phyloP scores from a whole-genome alignment of 2,797 vertebrate genomes.

The Babyrousa celebensis region DNA sequence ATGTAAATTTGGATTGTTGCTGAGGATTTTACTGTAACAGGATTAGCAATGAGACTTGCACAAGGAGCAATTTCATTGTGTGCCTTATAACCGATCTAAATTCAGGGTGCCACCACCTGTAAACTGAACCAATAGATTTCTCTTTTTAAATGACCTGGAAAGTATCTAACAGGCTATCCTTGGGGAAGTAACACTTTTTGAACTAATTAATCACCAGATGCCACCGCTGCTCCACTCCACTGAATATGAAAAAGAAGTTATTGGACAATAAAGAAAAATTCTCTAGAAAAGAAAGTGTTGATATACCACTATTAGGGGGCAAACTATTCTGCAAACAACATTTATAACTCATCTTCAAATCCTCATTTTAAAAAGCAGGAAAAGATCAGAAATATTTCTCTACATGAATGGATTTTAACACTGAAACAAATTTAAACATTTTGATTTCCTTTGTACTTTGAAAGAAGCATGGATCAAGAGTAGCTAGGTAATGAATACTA shows the following conservation, averaged over 20 bases:
- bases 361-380: conserved; percentile 55
- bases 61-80: conserved; percentile 77
- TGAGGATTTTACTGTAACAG: conserved; percentile 66
- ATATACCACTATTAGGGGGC: conserved; percentile 54
- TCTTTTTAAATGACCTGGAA: conserved; percentile 85
- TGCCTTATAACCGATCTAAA: conserved; percentile 85
- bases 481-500: conserved; percentile 20
- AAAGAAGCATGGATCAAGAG: conserved; percentile 60
- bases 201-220: conserved; percentile 91
- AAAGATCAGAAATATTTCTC: conserved; percentile 54
- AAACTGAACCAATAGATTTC: conserved; percentile 89
- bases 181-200: conserved; percentile 87
- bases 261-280: conserved; percentile 74
- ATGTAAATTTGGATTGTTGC: conserved; percentile 82
- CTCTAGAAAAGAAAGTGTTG: conserved; percentile 79
- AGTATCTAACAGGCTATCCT: conserved; percentile 87
- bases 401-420: conserved; percentile 34
- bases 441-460: conserved; percentile 55
- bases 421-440: conserved; percentile 67
- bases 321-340: conserved; percentile 43
- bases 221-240: conserved; percentile 85
- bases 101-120: conserved; percentile 87
- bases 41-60: conserved; percentile 81
- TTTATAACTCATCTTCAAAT: conserved; percentile 42
- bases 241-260: conserved; percentile 87